Conservation (phyloP, 2,113 vertebrate species). For the Acrocephalus arundinaceus region DNA sequence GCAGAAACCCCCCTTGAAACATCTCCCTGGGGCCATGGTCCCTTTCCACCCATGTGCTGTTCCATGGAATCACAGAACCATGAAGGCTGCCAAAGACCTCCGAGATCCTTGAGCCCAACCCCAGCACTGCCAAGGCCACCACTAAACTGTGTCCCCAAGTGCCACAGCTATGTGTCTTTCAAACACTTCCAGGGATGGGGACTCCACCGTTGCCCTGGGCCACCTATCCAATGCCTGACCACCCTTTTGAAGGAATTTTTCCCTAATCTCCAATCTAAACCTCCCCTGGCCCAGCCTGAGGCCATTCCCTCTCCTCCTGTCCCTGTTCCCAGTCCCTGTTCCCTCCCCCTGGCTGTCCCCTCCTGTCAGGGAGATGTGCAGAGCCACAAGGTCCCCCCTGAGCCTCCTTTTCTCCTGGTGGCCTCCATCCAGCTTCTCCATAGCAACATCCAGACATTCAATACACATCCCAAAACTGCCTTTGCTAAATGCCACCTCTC, state of each 20-base stretch:
- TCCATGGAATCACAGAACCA: not conserved
- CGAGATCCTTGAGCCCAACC: not conserved
- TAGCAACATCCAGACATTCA: not conserved
- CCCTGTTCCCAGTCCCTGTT: not conserved
- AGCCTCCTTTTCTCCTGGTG: not conserved
- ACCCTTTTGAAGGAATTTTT: not conserved
- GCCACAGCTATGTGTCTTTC: not conserved
- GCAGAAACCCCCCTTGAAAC: not conserved
- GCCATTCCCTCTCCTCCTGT: not conserved
- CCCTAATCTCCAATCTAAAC: not conserved
- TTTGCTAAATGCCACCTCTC: not conserved
- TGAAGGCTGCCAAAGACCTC: not conserved
- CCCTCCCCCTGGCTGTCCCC: not conserved
- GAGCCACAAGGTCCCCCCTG: not conserved
- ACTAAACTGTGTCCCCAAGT: fast-evolving
- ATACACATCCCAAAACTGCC: not conserved
- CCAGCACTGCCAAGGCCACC: not conserved
- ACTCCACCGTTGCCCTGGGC: not conserved
- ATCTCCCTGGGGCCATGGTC: fast-evolving
- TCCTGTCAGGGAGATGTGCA: not conserved
- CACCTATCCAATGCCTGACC: not conserved
- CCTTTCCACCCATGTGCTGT: not conserved
- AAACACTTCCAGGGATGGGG: not conserved
- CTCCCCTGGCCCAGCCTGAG: not conserved
- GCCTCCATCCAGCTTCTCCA: constrained; percentile 35